Base-by-base conservation (phyloP, 2,797 vertebrate species). In the Crenuchus spilurus region DNA sequence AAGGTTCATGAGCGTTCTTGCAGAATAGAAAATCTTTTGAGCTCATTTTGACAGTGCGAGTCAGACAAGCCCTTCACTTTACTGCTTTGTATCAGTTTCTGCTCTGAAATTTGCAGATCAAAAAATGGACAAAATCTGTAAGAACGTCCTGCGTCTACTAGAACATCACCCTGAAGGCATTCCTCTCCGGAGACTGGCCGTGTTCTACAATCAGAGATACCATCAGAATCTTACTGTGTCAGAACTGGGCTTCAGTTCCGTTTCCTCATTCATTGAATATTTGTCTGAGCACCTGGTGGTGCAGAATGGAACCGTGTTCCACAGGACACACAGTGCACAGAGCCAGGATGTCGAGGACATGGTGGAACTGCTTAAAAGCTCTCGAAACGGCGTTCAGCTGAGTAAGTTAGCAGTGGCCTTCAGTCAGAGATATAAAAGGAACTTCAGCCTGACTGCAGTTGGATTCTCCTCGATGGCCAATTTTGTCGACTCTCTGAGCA, bases 51-150 rank as follows among this genome's bases (percentile, higher is more conserved):
- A n/a, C n/a, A n/a, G n/a, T n/a, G n/a, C n/a, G n/a, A n/a, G n/a
- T n/a, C n/a, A n/a, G n/a, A n/a, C n/a, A n/a, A n/a, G n/a, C n/a
- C n/a, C 20, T 60, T 30, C 28, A n/a, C 20, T 8, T 6, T 74
- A 10, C 30, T 24, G 2, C 18, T 33, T 11, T n/a, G n/a, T n/a
- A n/a, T n/a, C n/a, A n/a, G n/a, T n/a, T n/a, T n/a, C n/a, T n/a
- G n/a, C n/a, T n/a, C n/a, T n/a, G n/a, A n/a, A n/a, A 6, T 68
- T 77, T 70, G 46, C 71, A 77, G 80, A 60, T 44, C 3, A 30
- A 33, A 22, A 64, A n/a, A 74, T 77, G 74, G 51, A n/a, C 14
- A 63, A 79, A 72, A 13, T 16, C 9, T 1, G 13, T 41, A 60
- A 68, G 46, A 69, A 61, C 5, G 62, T 81, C 3, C 11, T 61